These are phyloP conservation scores for Chymomyza amoena DNA, from an alignment of 2,888 invertebrate species.

Conservation along the genomic window DNA sequence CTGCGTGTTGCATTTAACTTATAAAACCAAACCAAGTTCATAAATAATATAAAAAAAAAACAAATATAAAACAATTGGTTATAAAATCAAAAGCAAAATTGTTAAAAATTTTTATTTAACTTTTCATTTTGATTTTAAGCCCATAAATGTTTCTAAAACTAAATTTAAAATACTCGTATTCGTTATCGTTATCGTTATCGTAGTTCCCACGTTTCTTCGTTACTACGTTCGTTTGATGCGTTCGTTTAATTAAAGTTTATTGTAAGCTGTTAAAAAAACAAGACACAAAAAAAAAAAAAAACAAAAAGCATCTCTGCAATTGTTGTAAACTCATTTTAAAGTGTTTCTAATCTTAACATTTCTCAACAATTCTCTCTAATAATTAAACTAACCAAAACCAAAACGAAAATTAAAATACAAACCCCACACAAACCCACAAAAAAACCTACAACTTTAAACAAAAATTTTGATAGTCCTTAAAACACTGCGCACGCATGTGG, in stretches of 20 bases:
- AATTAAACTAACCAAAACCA: slow-evolving; percentile 1
- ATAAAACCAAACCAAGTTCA: neutral
- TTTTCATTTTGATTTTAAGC: neutral
- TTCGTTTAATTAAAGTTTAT: slow-evolving; percentile 44
- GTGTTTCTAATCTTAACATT: slow-evolving; percentile 38
- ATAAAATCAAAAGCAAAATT: neutral
- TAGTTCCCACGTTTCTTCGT: slow-evolving; percentile 39
- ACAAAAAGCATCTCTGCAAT: neutral
- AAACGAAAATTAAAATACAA: slow-evolving; percentile 26
- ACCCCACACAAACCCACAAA: neutral
- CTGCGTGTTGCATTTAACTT: slow-evolving; percentile 4
- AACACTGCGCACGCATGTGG: slow-evolving; percentile 23
- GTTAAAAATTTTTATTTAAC: neutral
- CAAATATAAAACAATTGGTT: neutral
- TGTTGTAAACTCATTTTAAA: neutral
- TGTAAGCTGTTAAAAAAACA: slow-evolving; percentile 13
- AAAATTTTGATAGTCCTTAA: slow-evolving; percentile 23
- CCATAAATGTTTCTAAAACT: neutral
- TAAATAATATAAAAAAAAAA: neutral
- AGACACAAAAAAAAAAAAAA: neutral
- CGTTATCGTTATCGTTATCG: slow-evolving; percentile 34
- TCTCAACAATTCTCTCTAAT: slow-evolving; percentile 23
- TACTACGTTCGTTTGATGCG: slow-evolving; percentile 41
- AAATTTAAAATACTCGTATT: slow-evolving; percentile 17
- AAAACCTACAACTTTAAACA: slow-evolving; percentile 5